Evolutionary conservation across 2,888 invertebrate species (phyloP).

Genomic region (Sinhomidia bicolor): DNA sequence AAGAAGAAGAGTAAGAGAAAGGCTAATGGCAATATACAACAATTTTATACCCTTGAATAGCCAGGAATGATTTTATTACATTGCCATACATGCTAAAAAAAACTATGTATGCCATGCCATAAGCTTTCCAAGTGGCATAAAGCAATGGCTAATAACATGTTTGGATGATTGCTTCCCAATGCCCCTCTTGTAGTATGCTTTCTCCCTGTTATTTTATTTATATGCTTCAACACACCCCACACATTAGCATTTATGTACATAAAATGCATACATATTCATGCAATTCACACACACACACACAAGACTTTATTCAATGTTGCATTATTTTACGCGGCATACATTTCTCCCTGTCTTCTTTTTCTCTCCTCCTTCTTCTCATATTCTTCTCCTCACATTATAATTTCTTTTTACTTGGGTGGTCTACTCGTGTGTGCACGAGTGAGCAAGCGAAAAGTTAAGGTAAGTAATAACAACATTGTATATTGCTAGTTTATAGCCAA

Average conservation of each 20-base stretch:
- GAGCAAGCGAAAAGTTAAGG: not conserved
- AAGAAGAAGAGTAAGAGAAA: too few species aligned
- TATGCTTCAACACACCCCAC: not conserved
- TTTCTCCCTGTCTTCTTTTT: not conserved
- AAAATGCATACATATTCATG: not conserved
- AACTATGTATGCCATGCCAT: not conserved
- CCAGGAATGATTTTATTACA: constrained; percentile 27
- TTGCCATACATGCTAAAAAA: too few species aligned
- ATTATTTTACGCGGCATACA: not conserved
- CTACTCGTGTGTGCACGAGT: not conserved
- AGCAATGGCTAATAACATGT: not conserved
- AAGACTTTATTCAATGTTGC: not conserved
- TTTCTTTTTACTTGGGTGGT: not conserved
- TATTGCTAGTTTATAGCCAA: not conserved
- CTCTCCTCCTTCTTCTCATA: too few species aligned
- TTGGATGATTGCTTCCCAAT: not conserved
- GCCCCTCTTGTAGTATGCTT: not conserved
- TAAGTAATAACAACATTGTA: not conserved
- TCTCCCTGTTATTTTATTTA: constrained; percentile 3
- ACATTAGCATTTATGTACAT: not conserved
- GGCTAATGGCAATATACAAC: not conserved
- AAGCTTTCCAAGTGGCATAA: not conserved
- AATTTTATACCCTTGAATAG: constrained; percentile 28
- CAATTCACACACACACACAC: not conserved
- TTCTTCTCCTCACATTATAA: not conserved